phyloP scores from a whole-genome alignment of 1,140 invertebrate genomes.

The Euura saliciscinereae region DNA sequence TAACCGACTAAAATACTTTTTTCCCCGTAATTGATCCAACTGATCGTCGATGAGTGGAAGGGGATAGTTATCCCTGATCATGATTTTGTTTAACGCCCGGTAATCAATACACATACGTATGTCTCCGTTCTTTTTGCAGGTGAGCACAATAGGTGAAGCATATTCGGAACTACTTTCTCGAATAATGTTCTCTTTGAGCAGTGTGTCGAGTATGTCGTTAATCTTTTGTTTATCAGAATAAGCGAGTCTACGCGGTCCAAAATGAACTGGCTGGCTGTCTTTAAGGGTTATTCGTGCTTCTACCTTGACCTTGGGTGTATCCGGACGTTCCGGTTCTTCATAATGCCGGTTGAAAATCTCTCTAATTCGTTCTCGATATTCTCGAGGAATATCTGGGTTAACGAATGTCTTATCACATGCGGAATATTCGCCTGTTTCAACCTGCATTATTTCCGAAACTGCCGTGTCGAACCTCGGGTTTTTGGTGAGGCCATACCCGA shows the following conservation, averaged over 20 bases:
- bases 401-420: not conserved
- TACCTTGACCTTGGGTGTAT: no score
- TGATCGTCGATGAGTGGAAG: conserved; percentile 42
- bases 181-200: not conserved
- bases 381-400: not conserved
- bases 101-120: conserved; percentile 50
- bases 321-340: no score
- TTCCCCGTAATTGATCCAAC: not conserved
- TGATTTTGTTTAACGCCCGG: conserved; percentile 55
- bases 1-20: no score
- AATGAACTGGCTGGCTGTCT: no score
- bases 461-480: no score
- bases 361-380: not conserved
- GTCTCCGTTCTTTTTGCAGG: conserved; percentile 35
- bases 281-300: no score
- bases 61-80: conserved; percentile 50
- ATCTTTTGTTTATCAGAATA: conserved; percentile 13
- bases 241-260: conserved; percentile 9
- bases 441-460: no score
- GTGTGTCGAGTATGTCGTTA: not conserved
- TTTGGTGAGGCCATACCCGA: conserved; percentile 13
- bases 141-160: not conserved
- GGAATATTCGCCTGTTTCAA: not conserved
- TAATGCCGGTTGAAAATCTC: not conserved
- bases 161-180: not conserved